Evolutionary conservation across 2,888 invertebrate genomes (phyloP).

Genomic region (Torymus texanus): DNA sequence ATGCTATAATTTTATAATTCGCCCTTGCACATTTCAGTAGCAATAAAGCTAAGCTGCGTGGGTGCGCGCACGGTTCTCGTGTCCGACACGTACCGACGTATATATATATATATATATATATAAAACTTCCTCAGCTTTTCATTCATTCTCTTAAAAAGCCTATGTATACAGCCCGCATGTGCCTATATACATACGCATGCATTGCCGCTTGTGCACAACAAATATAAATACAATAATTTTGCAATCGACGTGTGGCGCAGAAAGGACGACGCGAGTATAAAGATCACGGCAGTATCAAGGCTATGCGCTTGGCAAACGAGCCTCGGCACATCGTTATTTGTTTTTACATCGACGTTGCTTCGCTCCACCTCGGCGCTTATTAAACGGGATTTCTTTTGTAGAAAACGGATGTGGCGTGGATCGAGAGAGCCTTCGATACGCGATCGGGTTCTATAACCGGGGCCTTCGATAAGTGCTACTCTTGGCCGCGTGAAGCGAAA

Average conservation of each 20-base stretch:
- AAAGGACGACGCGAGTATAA: too few species aligned
- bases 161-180: too few species aligned
- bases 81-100: not conserved
- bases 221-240: slow-evolving; percentile 32
- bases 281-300: not conserved
- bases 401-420: slow-evolving; percentile 17
- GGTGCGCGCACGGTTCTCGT: too few species aligned
- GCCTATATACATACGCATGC: too few species aligned
- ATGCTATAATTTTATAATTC: too few species aligned
- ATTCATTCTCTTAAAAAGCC: too few species aligned
- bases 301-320: not conserved
- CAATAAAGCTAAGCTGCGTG: too few species aligned
- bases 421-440: slow-evolving; percentile 24
- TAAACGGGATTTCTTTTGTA: slow-evolving; percentile 38
- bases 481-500: slow-evolving; percentile 5
- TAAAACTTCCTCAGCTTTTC: too few species aligned
- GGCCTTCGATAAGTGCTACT: not conserved
- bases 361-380: slow-evolving; percentile 14
- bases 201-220: not conserved
- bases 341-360: slow-evolving; percentile 8
- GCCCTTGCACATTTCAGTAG: too few species aligned
- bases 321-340: slow-evolving; percentile 15
- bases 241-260: not conserved
- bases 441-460: slow-evolving; percentile 25
- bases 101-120: too few species aligned